These are phyloP conservation scores for Gadus chalcogrammus DNA, from an alignment of 2,113 vertebrate genomes.

Conservation along the genomic window DNA sequence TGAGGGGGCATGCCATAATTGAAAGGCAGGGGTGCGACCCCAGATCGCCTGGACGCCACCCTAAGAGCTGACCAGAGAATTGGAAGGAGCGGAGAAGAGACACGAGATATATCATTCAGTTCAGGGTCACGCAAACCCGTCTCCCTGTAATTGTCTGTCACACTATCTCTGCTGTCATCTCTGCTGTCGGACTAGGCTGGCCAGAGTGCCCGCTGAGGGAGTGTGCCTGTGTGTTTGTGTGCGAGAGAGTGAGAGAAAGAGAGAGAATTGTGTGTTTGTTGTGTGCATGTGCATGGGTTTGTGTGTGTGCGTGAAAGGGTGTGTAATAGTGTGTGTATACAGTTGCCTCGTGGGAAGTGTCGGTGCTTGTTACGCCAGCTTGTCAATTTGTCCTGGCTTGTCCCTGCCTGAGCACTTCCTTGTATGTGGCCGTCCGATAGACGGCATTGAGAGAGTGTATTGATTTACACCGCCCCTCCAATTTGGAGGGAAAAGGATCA, in stretches of 20 bases:
- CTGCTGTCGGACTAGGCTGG: not conserved
- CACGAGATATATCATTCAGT: too few species aligned
- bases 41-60: not conserved
- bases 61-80: not conserved
- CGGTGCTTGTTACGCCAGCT: not conserved
- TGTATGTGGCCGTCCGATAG: not conserved
- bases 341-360: not conserved
- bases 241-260: not conserved
- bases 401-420: not conserved
- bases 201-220: too few species aligned
- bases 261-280: too few species aligned
- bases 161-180: not conserved
- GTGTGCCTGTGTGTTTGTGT: not conserved
- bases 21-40: not conserved
- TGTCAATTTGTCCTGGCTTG: not conserved
- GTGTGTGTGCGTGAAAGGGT: not conserved
- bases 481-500: not conserved
- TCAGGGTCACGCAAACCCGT: too few species aligned
- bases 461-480: constrained; percentile 1
- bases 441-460: constrained; percentile 7
- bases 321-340: too few species aligned
- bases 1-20: not conserved
- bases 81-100: not conserved
- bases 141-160: not conserved
- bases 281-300: too few species aligned